Percentiles rank a stretch among this genome's conserved stretches.
Evolutionary conservation across 2,113 vertebrate genomes (phyloP).

Genomic region (Cyanoramphus novaezelandiae): DNA sequence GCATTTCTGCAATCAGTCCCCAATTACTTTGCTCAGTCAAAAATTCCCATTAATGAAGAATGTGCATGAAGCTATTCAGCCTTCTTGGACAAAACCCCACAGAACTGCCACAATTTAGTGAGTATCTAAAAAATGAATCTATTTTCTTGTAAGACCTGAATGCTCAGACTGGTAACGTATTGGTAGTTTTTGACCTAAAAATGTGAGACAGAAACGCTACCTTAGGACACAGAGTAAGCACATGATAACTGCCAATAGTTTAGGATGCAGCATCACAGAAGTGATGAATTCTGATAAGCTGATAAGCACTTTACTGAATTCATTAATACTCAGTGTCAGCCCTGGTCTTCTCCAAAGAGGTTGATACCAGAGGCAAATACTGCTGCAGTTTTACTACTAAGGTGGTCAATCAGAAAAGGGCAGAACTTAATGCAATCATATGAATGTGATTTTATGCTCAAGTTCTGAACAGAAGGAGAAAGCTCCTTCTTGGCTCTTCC

Average conservation of each 20-base stretch:
- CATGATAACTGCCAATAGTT: neutral
- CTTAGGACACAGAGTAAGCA: neutral
- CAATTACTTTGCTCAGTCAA: neutral
- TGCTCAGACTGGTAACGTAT: neutral
- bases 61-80: neutral
- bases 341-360: neutral
- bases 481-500: neutral
- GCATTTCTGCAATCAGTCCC: neutral
- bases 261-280: neutral
- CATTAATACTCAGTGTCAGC: neutral
- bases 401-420: neutral
- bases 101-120: neutral
- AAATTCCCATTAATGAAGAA: neutral
- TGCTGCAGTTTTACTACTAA: neutral
- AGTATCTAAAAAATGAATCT: neutral
- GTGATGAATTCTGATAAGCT: neutral
- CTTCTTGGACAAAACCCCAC: neutral
- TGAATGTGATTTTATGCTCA: neutral
- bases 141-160: neutral
- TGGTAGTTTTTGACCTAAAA: neutral
- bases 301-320: neutral
- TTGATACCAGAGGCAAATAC: neutral
- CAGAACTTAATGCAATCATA: neutral
- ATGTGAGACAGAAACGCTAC: neutral
- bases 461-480: neutral